Percentiles rank a stretch among this genome's conserved stretches.
These are phyloP conservation scores for Corythoichthys haematopterus DNA, from an alignment of 2,113 vertebrate genomes.

Conservation along the genomic window DNA sequence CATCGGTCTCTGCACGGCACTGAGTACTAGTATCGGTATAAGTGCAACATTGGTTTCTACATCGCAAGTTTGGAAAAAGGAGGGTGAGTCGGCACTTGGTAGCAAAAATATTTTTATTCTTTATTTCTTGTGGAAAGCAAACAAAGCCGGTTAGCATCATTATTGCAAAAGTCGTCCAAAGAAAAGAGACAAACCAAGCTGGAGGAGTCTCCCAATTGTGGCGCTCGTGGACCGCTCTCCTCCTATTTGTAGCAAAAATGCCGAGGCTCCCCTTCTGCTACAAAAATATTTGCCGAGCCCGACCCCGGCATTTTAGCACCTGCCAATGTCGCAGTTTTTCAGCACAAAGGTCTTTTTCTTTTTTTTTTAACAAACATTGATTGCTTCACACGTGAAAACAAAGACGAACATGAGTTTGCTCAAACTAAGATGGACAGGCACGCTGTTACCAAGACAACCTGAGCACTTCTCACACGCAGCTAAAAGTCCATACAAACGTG, in stretches of 20 bases:
- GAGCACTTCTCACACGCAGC: background rate
- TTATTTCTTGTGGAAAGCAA: background rate
- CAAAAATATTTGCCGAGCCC: background rate
- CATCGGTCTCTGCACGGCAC: too few species aligned
- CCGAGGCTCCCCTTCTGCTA: too few species aligned
- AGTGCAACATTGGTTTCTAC: background rate
- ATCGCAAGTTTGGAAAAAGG: background rate
- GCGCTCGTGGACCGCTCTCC: too few species aligned
- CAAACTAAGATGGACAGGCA: background rate
- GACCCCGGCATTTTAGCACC: background rate
- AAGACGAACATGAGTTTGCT: background rate
- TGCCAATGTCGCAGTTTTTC: background rate
- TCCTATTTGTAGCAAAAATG: background rate
- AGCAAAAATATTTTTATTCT: background rate
- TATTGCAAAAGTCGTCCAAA: background rate
- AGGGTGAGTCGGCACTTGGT: too few species aligned
- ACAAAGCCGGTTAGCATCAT: background rate
- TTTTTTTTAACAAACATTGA: background rate
- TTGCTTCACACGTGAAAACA: background rate
- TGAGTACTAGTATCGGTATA: too few species aligned
- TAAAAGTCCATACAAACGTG: background rate
- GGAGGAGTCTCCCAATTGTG: too few species aligned
- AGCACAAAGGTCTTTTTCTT: background rate
- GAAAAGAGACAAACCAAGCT: background rate
- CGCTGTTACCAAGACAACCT: background rate